Conservation (phyloP, 2,113 vertebrate species). For the human (Homo sapiens) region DNA sequence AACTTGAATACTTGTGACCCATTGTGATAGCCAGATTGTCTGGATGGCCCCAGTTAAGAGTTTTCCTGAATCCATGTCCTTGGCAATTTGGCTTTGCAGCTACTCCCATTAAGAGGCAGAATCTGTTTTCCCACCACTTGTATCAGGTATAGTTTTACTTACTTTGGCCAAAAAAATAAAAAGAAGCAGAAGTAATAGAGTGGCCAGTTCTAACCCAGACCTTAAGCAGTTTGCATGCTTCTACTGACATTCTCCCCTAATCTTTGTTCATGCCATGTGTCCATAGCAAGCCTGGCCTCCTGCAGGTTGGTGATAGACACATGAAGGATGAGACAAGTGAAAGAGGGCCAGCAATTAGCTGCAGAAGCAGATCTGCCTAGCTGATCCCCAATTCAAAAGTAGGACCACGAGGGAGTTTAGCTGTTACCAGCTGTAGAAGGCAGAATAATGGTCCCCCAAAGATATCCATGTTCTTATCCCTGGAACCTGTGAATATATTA, state of each 20-base stretch:
- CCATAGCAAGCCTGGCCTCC: background rate
- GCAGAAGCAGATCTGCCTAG: background rate
- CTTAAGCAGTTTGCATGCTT: background rate
- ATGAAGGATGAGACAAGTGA: background rate
- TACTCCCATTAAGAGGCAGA: background rate
- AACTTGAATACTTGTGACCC: background rate
- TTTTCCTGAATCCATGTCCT: background rate
- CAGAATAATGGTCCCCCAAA: background rate
- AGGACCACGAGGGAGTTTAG: background rate
- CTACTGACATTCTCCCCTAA: background rate
- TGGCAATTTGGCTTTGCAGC: background rate
- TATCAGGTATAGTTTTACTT: background rate
- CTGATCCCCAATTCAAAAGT: background rate
- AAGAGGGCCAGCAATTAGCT: background rate
- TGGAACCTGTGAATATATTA: background rate
- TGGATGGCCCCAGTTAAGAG: background rate
- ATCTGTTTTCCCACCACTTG: background rate
- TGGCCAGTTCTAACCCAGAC: no score
- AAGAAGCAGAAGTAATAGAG: background rate
- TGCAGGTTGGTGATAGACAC: background rate
- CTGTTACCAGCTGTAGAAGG: background rate
- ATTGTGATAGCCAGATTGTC: background rate
- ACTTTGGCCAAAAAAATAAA: background rate
- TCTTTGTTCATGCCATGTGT: background rate
- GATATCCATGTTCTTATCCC: background rate